Evolutionary conservation across 2,113 vertebrate genomes (phyloP).

Genomic region (Chaenocephalus aceratus): DNA sequence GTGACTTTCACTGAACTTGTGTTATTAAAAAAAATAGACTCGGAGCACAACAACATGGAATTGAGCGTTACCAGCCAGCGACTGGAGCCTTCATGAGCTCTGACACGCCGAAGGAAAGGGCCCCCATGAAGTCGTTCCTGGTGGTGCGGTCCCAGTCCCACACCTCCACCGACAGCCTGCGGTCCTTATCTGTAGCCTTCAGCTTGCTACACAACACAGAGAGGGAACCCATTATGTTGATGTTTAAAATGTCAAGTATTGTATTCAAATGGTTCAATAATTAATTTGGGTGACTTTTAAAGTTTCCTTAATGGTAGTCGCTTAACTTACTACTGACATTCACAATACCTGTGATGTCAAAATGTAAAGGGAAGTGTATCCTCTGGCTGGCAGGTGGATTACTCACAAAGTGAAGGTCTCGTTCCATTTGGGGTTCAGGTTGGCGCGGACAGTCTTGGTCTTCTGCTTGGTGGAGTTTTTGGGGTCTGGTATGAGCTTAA

Average conservation of each 20-base stretch:
- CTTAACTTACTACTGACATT: conserved; percentile 3
- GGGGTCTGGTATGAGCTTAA: conserved; percentile 97
- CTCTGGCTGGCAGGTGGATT: not conserved
- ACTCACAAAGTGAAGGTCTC: conserved; percentile 96
- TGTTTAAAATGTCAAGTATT: too few species aligned
- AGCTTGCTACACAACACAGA: conserved; percentile 88
- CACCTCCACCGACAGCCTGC: conserved; percentile 93
- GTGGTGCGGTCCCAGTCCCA: conserved; percentile 99
- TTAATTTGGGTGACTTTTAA: too few species aligned
- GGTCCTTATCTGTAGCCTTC: conserved; percentile 93
- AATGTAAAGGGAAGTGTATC: not conserved
- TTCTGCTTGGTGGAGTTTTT: conserved; percentile 98
- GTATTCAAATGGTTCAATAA: too few species aligned
- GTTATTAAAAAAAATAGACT: not conserved
- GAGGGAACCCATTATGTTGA: not conserved
- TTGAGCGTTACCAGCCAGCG: conserved; percentile 88
- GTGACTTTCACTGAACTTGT: not conserved
- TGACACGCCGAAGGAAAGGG: conserved; percentile 96
- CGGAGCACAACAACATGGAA: not conserved
- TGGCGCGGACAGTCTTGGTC: conserved; percentile 96
- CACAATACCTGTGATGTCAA: rapidly evolving
- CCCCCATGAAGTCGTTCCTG: conserved; percentile 98
- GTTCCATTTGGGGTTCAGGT: conserved; percentile 94
- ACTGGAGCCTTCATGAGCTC: conserved; percentile 95
- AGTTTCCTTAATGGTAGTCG: too few species aligned